These are phyloP conservation scores for Quiscalus mexicanus DNA, from an alignment of 2,113 vertebrate genomes.

Conservation along the genomic window DNA sequence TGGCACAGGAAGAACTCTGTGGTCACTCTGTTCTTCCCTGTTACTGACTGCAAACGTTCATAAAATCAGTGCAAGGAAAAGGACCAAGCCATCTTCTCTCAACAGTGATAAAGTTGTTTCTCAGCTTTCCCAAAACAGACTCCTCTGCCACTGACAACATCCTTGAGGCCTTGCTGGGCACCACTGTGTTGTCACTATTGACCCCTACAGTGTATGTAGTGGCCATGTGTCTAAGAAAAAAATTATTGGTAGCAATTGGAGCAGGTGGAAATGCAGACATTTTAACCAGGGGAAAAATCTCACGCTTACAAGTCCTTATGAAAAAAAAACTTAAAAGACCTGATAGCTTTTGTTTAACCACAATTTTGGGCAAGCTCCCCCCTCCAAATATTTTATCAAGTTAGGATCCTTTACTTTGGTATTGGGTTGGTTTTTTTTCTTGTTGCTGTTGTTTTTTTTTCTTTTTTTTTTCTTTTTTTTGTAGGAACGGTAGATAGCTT, in stretches of 20 bases:
- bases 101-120: neutral
- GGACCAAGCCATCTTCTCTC: neutral
- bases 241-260: rapidly evolving
- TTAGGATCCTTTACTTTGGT: neutral
- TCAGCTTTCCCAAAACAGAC: neutral
- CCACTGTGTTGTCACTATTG: neutral
- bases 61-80: neutral
- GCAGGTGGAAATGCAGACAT: neutral
- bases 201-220: neutral
- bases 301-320: neutral
- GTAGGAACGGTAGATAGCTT: neutral
- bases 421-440: neutral
- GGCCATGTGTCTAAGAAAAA: neutral
- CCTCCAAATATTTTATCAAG: neutral
- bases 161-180: neutral
- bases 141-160: neutral
- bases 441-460: too few species aligned
- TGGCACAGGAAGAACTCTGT: neutral
- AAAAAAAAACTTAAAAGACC: neutral
- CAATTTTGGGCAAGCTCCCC: neutral
- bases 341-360: neutral
- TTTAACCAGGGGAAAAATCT: neutral
- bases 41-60: neutral
- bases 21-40: neutral
- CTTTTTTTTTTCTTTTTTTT: neutral